Conservation (phyloP, 2,888 invertebrate species). For the Drosophila rellima region DNA sequence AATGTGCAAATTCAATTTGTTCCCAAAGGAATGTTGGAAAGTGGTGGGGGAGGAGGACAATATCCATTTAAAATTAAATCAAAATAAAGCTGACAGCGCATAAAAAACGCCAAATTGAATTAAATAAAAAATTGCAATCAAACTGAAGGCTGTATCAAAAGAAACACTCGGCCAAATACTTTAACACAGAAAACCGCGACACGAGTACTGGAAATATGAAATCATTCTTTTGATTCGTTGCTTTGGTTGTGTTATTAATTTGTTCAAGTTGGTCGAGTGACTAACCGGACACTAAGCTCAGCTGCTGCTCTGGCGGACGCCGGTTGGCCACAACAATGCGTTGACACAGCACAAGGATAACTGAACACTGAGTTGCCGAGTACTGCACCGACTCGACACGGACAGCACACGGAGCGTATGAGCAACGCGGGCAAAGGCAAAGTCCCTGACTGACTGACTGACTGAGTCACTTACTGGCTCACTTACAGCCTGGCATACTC, state of each 20-base stretch:
- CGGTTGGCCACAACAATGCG: constrained; percentile 72
- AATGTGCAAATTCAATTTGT: constrained; percentile 69
- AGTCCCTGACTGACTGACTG: constrained; percentile 39
- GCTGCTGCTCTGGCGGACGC: constrained; percentile 48
- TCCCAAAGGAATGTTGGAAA: constrained; percentile 28
- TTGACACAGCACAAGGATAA: constrained; percentile 79
- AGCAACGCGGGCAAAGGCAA: constrained; percentile 66
- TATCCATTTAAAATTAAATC: constrained; percentile 54
- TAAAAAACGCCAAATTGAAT: constrained; percentile 35
- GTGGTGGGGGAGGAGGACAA: not conserved
- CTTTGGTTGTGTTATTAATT: constrained; percentile 21
- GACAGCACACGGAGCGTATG: constrained; percentile 69
- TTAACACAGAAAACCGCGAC: constrained; percentile 1
- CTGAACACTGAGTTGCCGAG: constrained; percentile 60
- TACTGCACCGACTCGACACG: constrained; percentile 50
- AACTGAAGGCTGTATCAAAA: constrained; percentile 12
- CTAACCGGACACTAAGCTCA: constrained; percentile 58
- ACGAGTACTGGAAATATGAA: constrained; percentile 2
- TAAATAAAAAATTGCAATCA: constrained; percentile 41
- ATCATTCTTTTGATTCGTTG: constrained; percentile 14
- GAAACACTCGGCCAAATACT: constrained; percentile 1
- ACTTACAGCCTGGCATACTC: constrained; percentile 50
- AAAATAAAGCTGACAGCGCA: constrained; percentile 48
- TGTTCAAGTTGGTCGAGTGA: constrained; percentile 28
- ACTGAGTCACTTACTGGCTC: constrained; percentile 40